Base-by-base conservation (phyloP, 2,888 invertebrate genomes). In the Baccha elongata region DNA sequence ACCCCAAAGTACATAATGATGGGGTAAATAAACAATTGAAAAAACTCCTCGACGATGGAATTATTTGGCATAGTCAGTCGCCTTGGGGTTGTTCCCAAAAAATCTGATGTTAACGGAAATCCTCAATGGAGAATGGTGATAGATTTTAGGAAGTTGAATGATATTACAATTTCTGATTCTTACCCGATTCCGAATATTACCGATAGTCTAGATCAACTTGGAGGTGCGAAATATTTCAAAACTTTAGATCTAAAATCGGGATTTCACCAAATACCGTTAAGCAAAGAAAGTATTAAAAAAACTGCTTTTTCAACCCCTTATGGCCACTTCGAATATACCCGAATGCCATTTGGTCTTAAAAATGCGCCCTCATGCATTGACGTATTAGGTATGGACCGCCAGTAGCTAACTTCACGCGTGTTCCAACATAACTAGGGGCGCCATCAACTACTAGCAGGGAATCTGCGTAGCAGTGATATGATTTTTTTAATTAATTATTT, bases 141-240 rank as follows among this genome's bases (percentile, higher is more conserved):
- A 48, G 46, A 48, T 48, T 48, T 48, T 13, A 48, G 23, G 48
- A 48, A 48, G 23, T 48, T n/a, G n/a, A n/a, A n/a, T n/a, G n/a
- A n/a, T n/a, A n/a, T n/a, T n/a, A n/a, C n/a, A n/a, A n/a, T n/a
- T 48, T 48, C 48, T 48, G 23, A 48, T 48, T 48, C 23, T 7
- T 48, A 48, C 23, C 48, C 48, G 8, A 48, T 48, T 48, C 23
- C 48, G 23, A 48, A 48, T 37, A 37, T 37, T 13, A 37, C 37
- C 7, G 37, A 37, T 37, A 37, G 11, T 13, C 13, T 37, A 37
- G 48, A 48, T 23, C 23, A 48, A 48, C 23, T 48, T 13, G 48
- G 48, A n/a, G 23, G 23, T n/a, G 48, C 48, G 13, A 48, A 48
- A 11, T 23, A 48, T 48, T 48, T 48, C 23, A 23, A 23, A 48